Base-by-base conservation (phyloP, 2,113 vertebrate species). In the Tapirus terrestris region DNA sequence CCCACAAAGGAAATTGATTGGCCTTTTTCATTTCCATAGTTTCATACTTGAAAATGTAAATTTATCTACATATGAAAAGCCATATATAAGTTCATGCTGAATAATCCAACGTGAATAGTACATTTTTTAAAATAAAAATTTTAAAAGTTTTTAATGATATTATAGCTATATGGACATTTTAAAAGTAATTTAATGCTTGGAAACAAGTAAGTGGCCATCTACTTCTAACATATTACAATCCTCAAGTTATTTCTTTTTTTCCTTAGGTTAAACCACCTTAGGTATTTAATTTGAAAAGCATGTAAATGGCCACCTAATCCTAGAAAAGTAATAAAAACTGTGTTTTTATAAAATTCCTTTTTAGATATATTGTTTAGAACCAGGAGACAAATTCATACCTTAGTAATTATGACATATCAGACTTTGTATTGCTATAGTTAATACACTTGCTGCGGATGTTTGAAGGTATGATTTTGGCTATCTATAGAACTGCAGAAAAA, bases 121-220 rank as follows among this genome's bases (percentile, higher is more conserved):
- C 20, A 61, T 51, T 63, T 88, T 92, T 94, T 96, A 89, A n/a
- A 58, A 10, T 4, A 36, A n/a, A 96, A 86, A 8, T 60, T 97
- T 95, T 93, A 58, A 36, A 94, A 83, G 17, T 82, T 6, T 2
- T n/a, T 93, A 87, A 61, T 81, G 73, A 77, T 89, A n/a, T 86
- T 90, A 87, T 95, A 94, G n/a, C 91, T 31, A 94, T 89, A 83
- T 48, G 84, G 95, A 93, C 2, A 94, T 95, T 98, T 97, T 90
- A 12, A 63, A 81, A 95, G 12, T 95, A 98, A 82, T 87, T 96
- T 94, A 86, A 48, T 94, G 3, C 8, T 97, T 95, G 95, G 80
- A 80, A 6, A 16, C 17, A 89, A n/a, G n/a, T 95, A 97, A 96
- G 2, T 70, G 86, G 53, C 86, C 27, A 43, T 61, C 75, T 96